Conservation (phyloP, 92 coral and sea anemone species). For the Desmophyllum pertusum region DNA sequence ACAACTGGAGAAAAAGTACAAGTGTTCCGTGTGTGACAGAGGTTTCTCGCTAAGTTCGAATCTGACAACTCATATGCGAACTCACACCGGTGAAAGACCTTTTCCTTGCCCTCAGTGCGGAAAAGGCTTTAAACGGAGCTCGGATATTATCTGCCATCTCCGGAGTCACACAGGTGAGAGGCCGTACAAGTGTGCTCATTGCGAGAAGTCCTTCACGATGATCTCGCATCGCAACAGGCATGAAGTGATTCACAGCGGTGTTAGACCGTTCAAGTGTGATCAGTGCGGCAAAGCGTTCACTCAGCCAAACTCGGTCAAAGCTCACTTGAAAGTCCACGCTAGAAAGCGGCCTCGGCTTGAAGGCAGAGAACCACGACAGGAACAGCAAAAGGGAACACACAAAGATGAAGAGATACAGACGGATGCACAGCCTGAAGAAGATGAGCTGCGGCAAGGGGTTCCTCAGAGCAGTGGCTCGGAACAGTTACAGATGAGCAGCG, state of each 20-base stretch:
- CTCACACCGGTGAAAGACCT: conserved; percentile 58
- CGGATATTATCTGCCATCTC: conserved; percentile 41
- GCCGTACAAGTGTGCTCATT: conserved; percentile 50
- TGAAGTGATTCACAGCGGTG: conserved; percentile 47
- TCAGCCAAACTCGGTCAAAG: conserved; percentile 32
- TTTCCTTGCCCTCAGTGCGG: conserved; percentile 52
- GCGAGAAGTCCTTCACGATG: conserved; percentile 46
- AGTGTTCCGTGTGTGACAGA: conserved; percentile 47
- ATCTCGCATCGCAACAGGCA: conserved; percentile 49
- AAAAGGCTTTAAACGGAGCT: conserved; percentile 38
- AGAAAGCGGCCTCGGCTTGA: conserved; percentile 12
- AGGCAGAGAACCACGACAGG: neutral
- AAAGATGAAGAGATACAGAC: conserved; percentile 16
- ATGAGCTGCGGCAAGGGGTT: neutral
- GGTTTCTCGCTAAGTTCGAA: conserved; percentile 28
- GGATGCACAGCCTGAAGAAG: neutral
- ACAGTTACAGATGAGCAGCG: neutral
- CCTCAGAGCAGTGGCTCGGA: neutral
- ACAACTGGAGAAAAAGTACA: conserved; percentile 25
- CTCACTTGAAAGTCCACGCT: conserved; percentile 45
- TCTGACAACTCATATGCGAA: conserved; percentile 33
- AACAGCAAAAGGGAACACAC: neutral
- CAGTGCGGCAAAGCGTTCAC: conserved; percentile 47
- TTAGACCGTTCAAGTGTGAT: conserved; percentile 42
- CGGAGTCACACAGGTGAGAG: conserved; percentile 55